These are phyloP conservation scores for Mesitornis unicolor DNA, from an alignment of 2,113 vertebrate genomes.

Conservation along the genomic window DNA sequence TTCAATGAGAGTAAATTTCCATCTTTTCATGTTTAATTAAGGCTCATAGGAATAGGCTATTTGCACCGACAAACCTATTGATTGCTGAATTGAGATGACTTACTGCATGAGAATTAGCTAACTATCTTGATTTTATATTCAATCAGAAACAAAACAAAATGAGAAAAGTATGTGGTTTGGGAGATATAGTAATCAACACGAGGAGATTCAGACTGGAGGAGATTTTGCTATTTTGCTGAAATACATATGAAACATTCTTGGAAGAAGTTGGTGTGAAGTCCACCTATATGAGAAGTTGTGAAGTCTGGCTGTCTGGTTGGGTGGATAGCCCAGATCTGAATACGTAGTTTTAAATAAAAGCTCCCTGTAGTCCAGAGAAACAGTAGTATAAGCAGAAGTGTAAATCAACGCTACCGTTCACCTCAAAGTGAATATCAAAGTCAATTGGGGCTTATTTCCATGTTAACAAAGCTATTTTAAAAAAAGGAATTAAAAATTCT, in stretches of 20 bases:
- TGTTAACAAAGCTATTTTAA: background rate
- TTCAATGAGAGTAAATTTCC: conserved; percentile 37
- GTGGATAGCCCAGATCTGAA: background rate
- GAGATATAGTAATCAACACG: background rate
- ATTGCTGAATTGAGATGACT: conserved; percentile 24
- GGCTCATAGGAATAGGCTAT: conserved; percentile 28
- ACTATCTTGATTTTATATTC: conserved; percentile 32
- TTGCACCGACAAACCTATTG: conserved; percentile 30
- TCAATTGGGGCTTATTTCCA: background rate
- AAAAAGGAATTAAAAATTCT: background rate
- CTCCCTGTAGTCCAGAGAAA: background rate
- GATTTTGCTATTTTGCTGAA: background rate
- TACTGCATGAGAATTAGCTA: background rate
- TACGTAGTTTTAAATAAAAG: background rate
- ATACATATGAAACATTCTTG: background rate
- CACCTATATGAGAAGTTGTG: background rate
- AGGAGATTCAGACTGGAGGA: background rate
- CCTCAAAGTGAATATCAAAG: background rate
- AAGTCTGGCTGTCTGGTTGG: background rate
- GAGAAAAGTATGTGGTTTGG: background rate
- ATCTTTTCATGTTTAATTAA: conserved; percentile 48
- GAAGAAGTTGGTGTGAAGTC: background rate
- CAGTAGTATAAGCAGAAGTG: background rate
- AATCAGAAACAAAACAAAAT: background rate
- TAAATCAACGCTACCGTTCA: background rate